Base-by-base conservation (phyloP, 2,797 vertebrate genomes). In the Gallinago solitaria region DNA sequence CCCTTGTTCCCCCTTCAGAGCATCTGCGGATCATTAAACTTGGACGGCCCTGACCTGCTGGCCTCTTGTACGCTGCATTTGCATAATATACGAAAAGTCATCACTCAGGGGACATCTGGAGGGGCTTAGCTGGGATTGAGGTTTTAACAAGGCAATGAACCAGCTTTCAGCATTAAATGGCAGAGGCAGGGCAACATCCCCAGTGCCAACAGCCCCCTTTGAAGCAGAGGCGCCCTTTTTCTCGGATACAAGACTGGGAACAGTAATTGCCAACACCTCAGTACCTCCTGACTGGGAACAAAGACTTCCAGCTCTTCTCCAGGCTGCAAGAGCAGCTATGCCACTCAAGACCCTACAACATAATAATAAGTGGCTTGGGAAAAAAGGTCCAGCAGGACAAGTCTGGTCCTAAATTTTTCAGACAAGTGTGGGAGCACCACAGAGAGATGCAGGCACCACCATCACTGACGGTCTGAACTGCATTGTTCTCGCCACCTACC, bases 121-220 rank as follows among this genome's bases (percentile, higher is more conserved):
- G 27, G 35, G 76, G 76, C 75, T 89, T 79, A 89, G 60, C 77
- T 48, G 43, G 61, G 79, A 87, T 12, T 56, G 81, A 91, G 87
- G 78, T 6, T 93, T 74, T 78, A 88, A 81, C 17, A 23, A 84
- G 59, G 94, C 82, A 67, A 37, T 28, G 75, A 91, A 65, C 2
- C 90, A 88, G 70, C 74, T 88, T 48, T 50, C 65, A 35, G 47
- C 82, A 71, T 20, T 5, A 41, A 84, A 73, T 32, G 35, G 79
- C 77, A 75, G 59, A 54, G 68, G 85, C 83, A 71, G 83, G 33
- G 77, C 60, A 77, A 65, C 41, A 37, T 5, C 61, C 70, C 41
- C 82, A 21, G 16, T 18, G 47, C 33, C 80, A 74, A 3, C 33
- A n/a, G 53, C 4, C 33, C 50, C 54, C 8, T 47, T 11, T 11